These are phyloP conservation scores for Aethina tumida DNA, from an alignment of 1,140 invertebrate genomes.

Conservation along the genomic window DNA sequence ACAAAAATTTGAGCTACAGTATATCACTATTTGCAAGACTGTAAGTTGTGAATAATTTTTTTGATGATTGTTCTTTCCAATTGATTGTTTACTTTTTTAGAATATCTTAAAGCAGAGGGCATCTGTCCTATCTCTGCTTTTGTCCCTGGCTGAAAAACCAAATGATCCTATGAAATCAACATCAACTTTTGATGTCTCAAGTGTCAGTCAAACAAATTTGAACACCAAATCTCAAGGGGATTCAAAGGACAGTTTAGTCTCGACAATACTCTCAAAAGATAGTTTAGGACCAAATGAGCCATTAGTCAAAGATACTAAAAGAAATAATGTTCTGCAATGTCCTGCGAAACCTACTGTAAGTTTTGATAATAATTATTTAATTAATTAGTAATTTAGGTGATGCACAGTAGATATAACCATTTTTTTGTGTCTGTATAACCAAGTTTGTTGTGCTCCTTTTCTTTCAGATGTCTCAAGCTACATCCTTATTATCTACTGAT, in stretches of 20 bases:
- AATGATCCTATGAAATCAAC: constrained; percentile 12
- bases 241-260: no score
- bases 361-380: no score
- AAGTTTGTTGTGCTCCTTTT: constrained; percentile 12
- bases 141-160: constrained; percentile 6
- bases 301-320: constrained; percentile 7
- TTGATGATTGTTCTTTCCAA: constrained; percentile 1
- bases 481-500: constrained; percentile 17
- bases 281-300: no score
- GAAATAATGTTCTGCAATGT: constrained; percentile 4
- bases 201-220: constrained; percentile 14
- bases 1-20: constrained; percentile 30
- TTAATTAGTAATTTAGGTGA: no score
- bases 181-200: constrained; percentile 15
- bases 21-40: constrained; percentile 28
- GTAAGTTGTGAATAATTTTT: constrained; percentile 17
- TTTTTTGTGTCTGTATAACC: constrained; percentile 10
- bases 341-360: constrained; percentile 3
- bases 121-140: constrained; percentile 5
- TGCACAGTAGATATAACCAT: constrained; percentile 5
- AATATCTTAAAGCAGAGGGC: constrained; percentile 7
- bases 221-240: no score
- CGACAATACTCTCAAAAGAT: no score
- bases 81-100: constrained; percentile 8
- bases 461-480: constrained; percentile 19